These are phyloP conservation scores for Astyanax mexicanus DNA, from an alignment of 2,797 vertebrate species.

Conservation along the genomic window DNA sequence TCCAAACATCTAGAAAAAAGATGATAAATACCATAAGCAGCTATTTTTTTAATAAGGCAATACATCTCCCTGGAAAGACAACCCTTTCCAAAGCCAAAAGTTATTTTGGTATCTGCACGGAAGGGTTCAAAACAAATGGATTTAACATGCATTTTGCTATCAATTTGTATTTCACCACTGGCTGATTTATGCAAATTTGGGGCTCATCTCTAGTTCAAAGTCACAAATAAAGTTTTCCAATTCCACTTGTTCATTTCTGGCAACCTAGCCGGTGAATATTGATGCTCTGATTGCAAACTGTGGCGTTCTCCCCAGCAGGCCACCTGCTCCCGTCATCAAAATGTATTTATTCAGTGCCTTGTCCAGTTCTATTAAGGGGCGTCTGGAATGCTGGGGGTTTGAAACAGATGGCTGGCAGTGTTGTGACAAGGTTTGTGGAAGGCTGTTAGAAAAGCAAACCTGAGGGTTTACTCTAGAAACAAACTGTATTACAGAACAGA, in stretches of 20 bases:
- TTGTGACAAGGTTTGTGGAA: slow-evolving; percentile 1
- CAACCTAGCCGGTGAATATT: slow-evolving; percentile 14
- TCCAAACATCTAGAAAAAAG: not conserved
- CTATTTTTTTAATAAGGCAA: not conserved
- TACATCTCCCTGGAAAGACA: not conserved
- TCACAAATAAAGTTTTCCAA: not conserved
- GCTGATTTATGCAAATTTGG: not conserved
- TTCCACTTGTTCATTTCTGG: not conserved
- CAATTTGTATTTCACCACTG: not conserved
- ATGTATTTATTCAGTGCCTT: slow-evolving; percentile 42
- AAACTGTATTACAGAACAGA: not conserved
- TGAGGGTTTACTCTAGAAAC: not conserved
- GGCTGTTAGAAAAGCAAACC: not conserved
- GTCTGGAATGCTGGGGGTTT: not conserved
- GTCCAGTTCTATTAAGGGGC: slow-evolving; percentile 35
- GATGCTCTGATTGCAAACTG: slow-evolving; percentile 25
- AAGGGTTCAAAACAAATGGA: not conserved
- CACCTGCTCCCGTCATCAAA: slow-evolving; percentile 47
- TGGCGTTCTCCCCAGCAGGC: not conserved
- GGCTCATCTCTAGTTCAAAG: not conserved
- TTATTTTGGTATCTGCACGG: not conserved
- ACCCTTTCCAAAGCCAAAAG: not conserved
- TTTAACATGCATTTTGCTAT: not conserved
- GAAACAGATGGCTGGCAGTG: slow-evolving; percentile 36
- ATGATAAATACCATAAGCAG: too few relatives aligned